A percentile compares a stretch with the other conserved stretches of the same genome.
phyloP scores from a whole-genome alignment of 2,888 invertebrate genomes.

The Scaptomyza parva region DNA sequence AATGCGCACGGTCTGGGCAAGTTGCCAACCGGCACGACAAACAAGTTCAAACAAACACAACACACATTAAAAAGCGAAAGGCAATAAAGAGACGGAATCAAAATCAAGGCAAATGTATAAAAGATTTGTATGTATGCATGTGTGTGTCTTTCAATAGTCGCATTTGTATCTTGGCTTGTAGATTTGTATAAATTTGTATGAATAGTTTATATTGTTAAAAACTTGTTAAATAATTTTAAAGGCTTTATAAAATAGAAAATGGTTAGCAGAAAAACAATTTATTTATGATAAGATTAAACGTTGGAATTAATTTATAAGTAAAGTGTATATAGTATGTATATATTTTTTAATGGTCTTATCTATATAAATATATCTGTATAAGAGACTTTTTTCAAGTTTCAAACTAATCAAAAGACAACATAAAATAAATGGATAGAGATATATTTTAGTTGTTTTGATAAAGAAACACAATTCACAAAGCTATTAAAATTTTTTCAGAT shows the following conservation, averaged over 20 bases:
- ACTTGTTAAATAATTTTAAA: slow-evolving; percentile 18
- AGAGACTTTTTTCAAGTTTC: neutral
- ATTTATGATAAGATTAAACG: slow-evolving; percentile 14
- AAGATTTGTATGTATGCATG: slow-evolving; percentile 2
- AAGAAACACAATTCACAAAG: neutral
- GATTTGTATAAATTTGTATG: neutral
- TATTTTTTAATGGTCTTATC: neutral
- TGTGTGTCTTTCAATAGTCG: neutral
- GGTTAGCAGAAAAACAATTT: neutral
- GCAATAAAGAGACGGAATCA: slow-evolving; percentile 6
- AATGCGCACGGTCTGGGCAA: neutral
- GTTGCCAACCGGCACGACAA: slow-evolving; percentile 23
- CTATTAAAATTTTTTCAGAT: neutral
- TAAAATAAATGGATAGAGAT: neutral
- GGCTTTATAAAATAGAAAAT: neutral
- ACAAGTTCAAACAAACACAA: slow-evolving; percentile 36
- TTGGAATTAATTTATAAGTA: neutral
- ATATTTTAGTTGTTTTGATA: neutral
- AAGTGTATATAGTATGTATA: neutral
- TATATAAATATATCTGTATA: neutral
- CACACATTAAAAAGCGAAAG: slow-evolving; percentile 38
- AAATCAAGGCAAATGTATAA: slow-evolving; percentile 14
- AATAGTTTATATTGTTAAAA: slow-evolving; percentile 6
- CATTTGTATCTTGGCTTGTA: neutral
- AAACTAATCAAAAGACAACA: neutral